Evolutionary conservation across 2,888 invertebrate species (phyloP).

Genomic region (Aleiodes testaceus): DNA sequence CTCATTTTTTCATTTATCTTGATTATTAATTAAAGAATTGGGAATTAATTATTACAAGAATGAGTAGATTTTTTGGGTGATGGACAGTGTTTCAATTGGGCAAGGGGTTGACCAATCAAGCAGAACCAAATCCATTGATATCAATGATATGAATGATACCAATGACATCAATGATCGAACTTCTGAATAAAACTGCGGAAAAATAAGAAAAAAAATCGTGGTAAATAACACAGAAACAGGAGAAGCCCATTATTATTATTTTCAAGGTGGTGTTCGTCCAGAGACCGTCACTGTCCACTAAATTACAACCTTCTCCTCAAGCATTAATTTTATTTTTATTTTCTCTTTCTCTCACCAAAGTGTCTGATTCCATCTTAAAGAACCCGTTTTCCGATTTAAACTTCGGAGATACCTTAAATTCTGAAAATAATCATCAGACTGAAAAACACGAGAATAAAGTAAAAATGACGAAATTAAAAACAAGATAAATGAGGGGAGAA

Average conservation of each 20-base stretch:
- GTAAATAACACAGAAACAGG: background rate
- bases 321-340: slow-evolving; percentile 15
- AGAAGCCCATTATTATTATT: slow-evolving; percentile 20
- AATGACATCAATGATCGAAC: too few relatives aligned
- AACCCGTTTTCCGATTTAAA: background rate
- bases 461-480: too few relatives aligned
- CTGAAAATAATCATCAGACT: background rate
- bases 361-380: background rate
- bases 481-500: too few relatives aligned
- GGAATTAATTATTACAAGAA: too few relatives aligned
- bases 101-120: too few relatives aligned
- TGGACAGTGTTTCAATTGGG: too few relatives aligned
- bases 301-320: slow-evolving; percentile 12
- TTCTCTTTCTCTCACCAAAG: background rate
- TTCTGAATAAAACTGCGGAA: slow-evolving; percentile 18
- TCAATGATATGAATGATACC: too few relatives aligned
- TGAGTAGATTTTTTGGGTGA: too few relatives aligned
- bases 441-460: background rate
- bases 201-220: background rate
- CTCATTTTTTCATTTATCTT: slow-evolving; percentile 11
- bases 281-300: slow-evolving; percentile 15
- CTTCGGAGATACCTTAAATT: background rate
- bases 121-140: too few relatives aligned
- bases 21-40: too few relatives aligned
- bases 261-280: slow-evolving; percentile 13